Evolutionary conservation across 2,113 vertebrate species (phyloP), one percentile per base, ranked within the genome.

Genomic region (Oncorhynchus nerka): DNA sequence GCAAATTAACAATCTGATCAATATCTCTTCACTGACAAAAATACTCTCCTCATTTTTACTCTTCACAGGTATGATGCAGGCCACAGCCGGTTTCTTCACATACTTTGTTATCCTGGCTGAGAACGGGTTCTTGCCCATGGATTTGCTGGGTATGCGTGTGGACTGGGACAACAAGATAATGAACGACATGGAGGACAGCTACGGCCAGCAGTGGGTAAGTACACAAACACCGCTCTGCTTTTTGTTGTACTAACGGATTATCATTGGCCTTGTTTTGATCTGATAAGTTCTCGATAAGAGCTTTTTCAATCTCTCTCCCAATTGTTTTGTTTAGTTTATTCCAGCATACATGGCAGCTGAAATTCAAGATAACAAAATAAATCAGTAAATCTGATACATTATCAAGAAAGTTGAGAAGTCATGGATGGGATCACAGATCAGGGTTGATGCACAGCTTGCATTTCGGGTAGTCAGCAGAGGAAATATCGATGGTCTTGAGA

Each of bases 41-140:
- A 22, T 22, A 62, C 59, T 24, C 3, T 62, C 6, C n/a, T 62
- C 3, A 57, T 57, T 57, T 24, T n/a, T 74, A 57, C 59, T n/a
- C 39, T 79, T 55, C 9, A 20, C 78, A 95, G 94, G 94, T 30
- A 97, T 99, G 97, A 98, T 99, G 86, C 97, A 98, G 88, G 97
- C 97, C 0, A 89, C 94, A 12, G 97, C 94, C 0, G 97, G 97
- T 2, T 98, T 98, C 88, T 98, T 98, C 89, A 93, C 97, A 19
- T 98, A 98, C 88, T 98, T 98, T 70, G 97, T 98, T 77, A 97
- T 98, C 88, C 91, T 98, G 91, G 97, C 97, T 13, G 97, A 98
- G 89, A 98, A 98, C 0, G 97, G 97, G 0, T 98, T 98, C 92
- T 87, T 97, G 45, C 97, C 97, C 0, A 73, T 89, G 1, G 94